A percentile compares a stretch with the other conserved stretches of the same genome.
Conservation (phyloP, 2,888 invertebrate genomes). For the Colostygia pectinataria region DNA sequence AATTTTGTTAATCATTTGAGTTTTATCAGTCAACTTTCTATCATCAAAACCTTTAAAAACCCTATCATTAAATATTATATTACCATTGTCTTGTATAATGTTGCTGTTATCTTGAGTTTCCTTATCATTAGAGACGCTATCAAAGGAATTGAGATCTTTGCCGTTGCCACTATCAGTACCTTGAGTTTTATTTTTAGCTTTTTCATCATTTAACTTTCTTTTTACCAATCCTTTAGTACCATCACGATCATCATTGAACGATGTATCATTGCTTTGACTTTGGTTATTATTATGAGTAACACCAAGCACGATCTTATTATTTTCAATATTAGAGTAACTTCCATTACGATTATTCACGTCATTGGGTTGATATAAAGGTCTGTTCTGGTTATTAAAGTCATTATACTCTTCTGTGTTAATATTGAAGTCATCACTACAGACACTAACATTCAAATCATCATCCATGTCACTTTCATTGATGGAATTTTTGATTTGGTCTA, state of each 20-base stretch:
- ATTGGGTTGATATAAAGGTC: neutral
- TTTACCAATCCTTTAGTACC: too few relatives aligned
- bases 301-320: neutral
- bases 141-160: neutral
- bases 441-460: conserved; percentile 41
- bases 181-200: neutral
- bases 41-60: too few relatives aligned
- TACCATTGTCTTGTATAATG: neutral
- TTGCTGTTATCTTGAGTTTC: neutral
- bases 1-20: too few relatives aligned
- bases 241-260: too few relatives aligned
- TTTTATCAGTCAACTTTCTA: too few relatives aligned
- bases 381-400: conserved; percentile 4
- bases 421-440: conserved; percentile 58
- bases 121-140: neutral
- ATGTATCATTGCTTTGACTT: neutral
- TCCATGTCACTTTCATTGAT: conserved; percentile 38
- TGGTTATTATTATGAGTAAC: neutral
- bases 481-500: conserved; percentile 46
- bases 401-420: conserved; percentile 33
- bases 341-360: neutral
- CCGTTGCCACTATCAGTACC: neutral
- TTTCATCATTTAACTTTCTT: neutral
- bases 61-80: too few relatives aligned
- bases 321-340: neutral